These are phyloP conservation scores for Antennarius striatus DNA, from an alignment of 2,113 vertebrate species.

Conservation along the genomic window DNA sequence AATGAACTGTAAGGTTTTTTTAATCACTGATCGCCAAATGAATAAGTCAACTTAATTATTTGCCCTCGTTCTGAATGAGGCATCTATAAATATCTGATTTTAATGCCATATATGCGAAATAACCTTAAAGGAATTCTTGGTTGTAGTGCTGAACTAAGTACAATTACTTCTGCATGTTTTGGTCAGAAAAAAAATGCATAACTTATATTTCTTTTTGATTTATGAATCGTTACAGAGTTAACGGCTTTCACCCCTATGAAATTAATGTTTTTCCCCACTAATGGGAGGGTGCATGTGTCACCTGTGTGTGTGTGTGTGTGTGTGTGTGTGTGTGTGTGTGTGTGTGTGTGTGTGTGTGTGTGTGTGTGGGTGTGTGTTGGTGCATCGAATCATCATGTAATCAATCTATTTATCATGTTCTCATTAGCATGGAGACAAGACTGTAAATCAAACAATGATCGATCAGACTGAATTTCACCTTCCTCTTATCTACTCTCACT, in stretches of 20 bases:
- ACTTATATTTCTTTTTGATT: constrained; percentile 8
- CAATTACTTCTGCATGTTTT: background rate
- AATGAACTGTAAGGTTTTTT: background rate
- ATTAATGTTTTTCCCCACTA: constrained; percentile 1
- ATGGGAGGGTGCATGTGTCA: constrained; percentile 5
- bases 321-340: constrained; percentile 1
- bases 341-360: background rate
- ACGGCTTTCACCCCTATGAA: constrained; percentile 19
- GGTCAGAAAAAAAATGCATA: background rate
- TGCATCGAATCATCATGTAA: constrained; percentile 9
- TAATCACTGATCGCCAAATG: background rate
- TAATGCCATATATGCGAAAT: background rate
- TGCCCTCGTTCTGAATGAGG: background rate
- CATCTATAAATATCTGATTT: background rate
- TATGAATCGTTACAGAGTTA: constrained; percentile 5
- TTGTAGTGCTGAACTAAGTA: too few species aligned
- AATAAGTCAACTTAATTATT: background rate
- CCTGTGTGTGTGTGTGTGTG: background rate
- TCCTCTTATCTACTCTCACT: constrained; percentile 13
- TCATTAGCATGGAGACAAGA: constrained; percentile 70
- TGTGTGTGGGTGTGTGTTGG: background rate
- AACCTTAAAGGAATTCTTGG: too few species aligned
- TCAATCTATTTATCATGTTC: constrained; percentile 65
- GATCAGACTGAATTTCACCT: constrained; percentile 66
- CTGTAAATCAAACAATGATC: constrained; percentile 64